Evolutionary conservation across 2,888 invertebrate genomes (phyloP).

Genomic region (Tetranychus truncatus): DNA sequence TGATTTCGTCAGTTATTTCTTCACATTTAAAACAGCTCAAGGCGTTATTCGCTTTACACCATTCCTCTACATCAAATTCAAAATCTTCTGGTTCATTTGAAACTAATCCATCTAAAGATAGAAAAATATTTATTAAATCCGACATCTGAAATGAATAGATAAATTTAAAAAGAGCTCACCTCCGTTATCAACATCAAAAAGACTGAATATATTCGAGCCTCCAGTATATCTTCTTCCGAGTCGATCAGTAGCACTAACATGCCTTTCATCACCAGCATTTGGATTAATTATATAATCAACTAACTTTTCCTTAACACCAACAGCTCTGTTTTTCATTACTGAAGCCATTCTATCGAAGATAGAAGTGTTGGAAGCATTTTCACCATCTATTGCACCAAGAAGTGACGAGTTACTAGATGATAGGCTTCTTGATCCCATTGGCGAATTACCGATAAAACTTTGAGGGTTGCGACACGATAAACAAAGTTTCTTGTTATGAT

Average conservation of each 20-base stretch:
- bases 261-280: slow-evolving; percentile 42
- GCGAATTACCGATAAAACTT: background rate
- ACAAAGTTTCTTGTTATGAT: slow-evolving; percentile 21
- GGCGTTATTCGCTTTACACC: slow-evolving; percentile 62
- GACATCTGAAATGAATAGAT: background rate
- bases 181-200: slow-evolving; percentile 52
- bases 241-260: slow-evolving; percentile 58
- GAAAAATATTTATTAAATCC: background rate
- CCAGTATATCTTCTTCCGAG: slow-evolving; percentile 70
- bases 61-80: slow-evolving; percentile 52
- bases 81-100: slow-evolving; percentile 47
- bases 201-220: slow-evolving; percentile 53
- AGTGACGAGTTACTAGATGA: background rate
- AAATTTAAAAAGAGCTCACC: background rate
- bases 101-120: background rate
- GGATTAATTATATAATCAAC: slow-evolving; percentile 86
- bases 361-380: slow-evolving; percentile 17
- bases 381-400: background rate
- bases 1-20: slow-evolving; percentile 72
- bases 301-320: slow-evolving; percentile 73
- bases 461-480: slow-evolving; percentile 13
- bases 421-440: slow-evolving; percentile 7
- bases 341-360: slow-evolving; percentile 32
- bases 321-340: slow-evolving; percentile 73
- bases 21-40: slow-evolving; percentile 73